A percentile compares a stretch with the other conserved stretches of the same genome.
These are phyloP conservation scores for Ficedula albicollis DNA, from an alignment of 2,797 vertebrate species.

Conservation along the genomic window DNA sequence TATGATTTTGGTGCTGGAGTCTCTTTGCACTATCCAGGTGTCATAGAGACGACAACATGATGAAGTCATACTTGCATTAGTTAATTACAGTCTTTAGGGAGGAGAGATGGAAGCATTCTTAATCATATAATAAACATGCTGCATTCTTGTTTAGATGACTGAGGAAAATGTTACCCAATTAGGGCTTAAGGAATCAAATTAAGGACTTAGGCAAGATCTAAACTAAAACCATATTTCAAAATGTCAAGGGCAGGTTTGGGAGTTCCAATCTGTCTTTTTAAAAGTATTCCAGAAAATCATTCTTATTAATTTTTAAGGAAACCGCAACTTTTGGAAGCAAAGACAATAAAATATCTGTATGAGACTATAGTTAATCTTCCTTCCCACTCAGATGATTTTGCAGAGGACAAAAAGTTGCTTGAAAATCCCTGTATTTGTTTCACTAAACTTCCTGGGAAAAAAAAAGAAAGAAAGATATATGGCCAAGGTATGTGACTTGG, in stretches of 20 bases:
- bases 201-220: background rate
- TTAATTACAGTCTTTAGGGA: background rate
- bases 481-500: background rate
- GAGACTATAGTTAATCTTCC: background rate
- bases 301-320: background rate
- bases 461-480: background rate
- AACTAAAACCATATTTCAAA: background rate
- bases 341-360: background rate
- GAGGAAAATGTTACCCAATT: conserved; percentile 4
- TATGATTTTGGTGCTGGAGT: background rate
- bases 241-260: background rate
- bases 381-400: background rate
- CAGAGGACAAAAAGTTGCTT: background rate
- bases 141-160: background rate
- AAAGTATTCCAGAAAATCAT: background rate
- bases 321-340: accelerated
- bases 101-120: background rate
- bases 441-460: background rate
- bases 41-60: background rate
- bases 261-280: background rate
- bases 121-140: background rate
- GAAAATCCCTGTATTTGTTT: background rate
- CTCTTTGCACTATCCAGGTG: background rate
- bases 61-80: background rate
- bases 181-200: background rate